Evolutionary conservation across 1,140 invertebrate species (phyloP).

Genomic region (Sipha flava): DNA sequence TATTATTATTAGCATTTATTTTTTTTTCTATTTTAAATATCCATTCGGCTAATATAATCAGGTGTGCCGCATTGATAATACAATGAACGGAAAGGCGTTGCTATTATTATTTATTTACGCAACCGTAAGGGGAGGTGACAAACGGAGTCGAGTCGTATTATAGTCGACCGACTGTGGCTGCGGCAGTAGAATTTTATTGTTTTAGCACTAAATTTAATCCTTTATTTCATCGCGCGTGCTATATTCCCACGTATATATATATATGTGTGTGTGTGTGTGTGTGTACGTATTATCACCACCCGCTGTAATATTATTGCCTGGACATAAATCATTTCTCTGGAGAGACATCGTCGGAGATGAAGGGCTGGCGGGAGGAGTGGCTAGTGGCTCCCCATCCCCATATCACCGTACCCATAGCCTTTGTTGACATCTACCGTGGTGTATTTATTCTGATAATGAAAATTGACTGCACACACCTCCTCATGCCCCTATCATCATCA

Average conservation of each 20-base stretch:
- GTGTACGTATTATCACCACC: not conserved
- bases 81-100: too few species aligned
- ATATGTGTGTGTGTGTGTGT: too few species aligned
- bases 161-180: not conserved
- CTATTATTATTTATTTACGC: too few species aligned
- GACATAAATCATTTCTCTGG: not conserved
- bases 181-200: not conserved
- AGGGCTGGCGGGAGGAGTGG: too few species aligned
- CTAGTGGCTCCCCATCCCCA: not conserved
- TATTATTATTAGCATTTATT: too few species aligned
- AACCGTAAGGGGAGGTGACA: too few species aligned
- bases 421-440: not conserved
- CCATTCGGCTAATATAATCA: too few species aligned
- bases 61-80: too few species aligned
- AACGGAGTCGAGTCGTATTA: too few species aligned
- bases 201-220: not conserved
- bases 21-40: too few species aligned
- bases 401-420: not conserved
- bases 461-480: not conserved
- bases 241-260: not conserved
- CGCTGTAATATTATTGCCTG: not conserved
- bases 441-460: constrained; percentile 1
- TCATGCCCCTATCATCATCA: too few species aligned
- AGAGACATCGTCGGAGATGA: not conserved
- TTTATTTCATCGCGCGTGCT: not conserved